phyloP scores from a whole-genome alignment of 2,113 vertebrate genomes.

The Dromaius novaehollandiae region DNA sequence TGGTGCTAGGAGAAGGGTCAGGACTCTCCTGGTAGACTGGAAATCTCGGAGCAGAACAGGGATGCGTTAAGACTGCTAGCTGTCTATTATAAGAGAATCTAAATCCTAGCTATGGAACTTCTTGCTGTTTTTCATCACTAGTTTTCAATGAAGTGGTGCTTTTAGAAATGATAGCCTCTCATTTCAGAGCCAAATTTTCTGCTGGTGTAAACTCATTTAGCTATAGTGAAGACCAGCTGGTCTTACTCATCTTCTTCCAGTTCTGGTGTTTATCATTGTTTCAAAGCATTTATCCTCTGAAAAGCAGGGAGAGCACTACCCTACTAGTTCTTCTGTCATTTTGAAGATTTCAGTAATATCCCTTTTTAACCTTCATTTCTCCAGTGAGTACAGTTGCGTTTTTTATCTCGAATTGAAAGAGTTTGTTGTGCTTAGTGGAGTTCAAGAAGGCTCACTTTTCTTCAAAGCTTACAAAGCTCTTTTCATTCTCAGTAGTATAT shows the following conservation, averaged over 20 bases:
- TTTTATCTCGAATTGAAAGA: neutral
- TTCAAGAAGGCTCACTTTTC: neutral
- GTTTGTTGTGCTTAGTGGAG: neutral
- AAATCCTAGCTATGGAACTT: neutral
- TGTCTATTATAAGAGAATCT: neutral
- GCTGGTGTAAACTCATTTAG: neutral
- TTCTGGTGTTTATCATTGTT: neutral
- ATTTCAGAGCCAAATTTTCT: slow-evolving; percentile 8
- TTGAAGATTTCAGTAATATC: neutral
- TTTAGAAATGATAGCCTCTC: neutral
- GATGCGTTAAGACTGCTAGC: neutral
- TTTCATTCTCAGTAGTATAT: neutral
- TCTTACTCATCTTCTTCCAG: neutral
- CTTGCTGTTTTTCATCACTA: neutral
- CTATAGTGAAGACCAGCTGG: neutral
- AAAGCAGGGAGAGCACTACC: neutral
- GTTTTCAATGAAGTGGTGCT: neutral
- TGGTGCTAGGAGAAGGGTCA: rapidly evolving
- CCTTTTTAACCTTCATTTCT: neutral
- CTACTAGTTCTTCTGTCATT: neutral
- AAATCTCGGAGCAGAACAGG: neutral
- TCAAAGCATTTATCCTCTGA: neutral
- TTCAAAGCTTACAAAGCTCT: neutral
- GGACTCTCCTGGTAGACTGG: neutral
- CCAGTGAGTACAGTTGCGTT: neutral